Evolutionary conservation across 2,888 invertebrate genomes (phyloP).

Genomic region (Desoria tigrina): DNA sequence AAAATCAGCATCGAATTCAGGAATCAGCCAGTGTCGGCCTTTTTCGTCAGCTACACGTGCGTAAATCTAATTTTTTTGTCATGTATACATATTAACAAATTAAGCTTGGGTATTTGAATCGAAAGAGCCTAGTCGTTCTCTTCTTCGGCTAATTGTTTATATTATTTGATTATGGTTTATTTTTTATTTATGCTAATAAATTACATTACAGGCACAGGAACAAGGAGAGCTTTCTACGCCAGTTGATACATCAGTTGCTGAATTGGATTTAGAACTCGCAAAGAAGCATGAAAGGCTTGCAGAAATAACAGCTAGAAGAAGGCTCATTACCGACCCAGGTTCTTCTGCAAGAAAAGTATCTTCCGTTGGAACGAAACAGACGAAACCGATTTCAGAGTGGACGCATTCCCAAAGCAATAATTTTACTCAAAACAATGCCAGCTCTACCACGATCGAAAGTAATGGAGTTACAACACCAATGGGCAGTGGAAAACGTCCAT

Average conservation of each 20-base stretch:
- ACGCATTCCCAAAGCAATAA: neutral
- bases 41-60: constrained; percentile 59
- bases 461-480: neutral
- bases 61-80: too few species aligned
- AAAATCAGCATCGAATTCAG: constrained; percentile 57
- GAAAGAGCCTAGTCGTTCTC: neutral
- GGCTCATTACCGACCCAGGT: neutral
- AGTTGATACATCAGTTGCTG: neutral
- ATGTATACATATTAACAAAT: too few species aligned
- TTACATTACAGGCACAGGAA: neutral
- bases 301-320: constrained; percentile 4
- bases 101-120: neutral
- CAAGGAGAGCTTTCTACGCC: neutral
- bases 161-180: neutral
- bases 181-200: too few species aligned
- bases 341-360: neutral
- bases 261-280: constrained; percentile 31
- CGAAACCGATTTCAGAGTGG: neutral
- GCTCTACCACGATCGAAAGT: neutral
- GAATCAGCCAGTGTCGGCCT: constrained; percentile 64
- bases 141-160: neutral
- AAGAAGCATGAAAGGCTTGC: constrained; percentile 13
- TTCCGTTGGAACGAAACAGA: neutral
- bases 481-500: neutral
- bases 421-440: neutral